phyloP scores from a whole-genome alignment of 2,888 invertebrate genomes.

The Lampropteryx suffumata region DNA sequence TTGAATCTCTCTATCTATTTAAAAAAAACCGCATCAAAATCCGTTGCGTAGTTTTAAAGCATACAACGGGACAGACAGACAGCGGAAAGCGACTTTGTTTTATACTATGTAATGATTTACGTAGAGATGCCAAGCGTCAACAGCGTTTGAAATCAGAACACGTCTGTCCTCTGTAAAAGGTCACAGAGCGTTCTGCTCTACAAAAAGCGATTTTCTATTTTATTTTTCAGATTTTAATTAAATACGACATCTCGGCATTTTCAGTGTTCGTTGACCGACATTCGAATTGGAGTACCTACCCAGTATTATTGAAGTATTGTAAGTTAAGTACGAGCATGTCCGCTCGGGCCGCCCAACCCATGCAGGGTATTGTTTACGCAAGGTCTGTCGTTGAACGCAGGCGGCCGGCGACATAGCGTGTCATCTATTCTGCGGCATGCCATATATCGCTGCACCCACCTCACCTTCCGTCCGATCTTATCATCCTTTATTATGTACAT shows the following conservation, averaged over 20 bases:
- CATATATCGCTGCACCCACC: slow-evolving; percentile 53
- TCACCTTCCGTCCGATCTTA: slow-evolving; percentile 38
- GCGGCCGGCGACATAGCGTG: slow-evolving; percentile 45
- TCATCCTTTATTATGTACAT: slow-evolving; percentile 34
- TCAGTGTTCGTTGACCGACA: slow-evolving; percentile 12
- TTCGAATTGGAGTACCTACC: not conserved
- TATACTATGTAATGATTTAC: no score
- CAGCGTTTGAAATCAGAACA: slow-evolving; percentile 43
- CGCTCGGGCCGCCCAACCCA: slow-evolving; percentile 41
- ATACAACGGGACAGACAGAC: no score
- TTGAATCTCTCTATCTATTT: no score
- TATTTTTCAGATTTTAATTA: slow-evolving; percentile 17
- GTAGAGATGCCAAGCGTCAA: slow-evolving; percentile 4
- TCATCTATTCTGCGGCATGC: slow-evolving; percentile 37
- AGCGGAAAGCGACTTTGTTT: no score
- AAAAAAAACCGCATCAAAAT: no score
- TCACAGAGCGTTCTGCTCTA: slow-evolving; percentile 39
- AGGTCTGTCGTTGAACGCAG: slow-evolving; percentile 42
- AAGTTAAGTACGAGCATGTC: slow-evolving; percentile 35
- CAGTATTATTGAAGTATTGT: slow-evolving; percentile 33
- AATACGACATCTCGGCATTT: slow-evolving; percentile 5
- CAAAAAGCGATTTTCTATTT: slow-evolving; percentile 28
- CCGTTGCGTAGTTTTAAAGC: no score
- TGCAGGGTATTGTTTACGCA: slow-evolving; percentile 49
- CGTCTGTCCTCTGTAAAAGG: slow-evolving; percentile 51